Base-by-base conservation (phyloP, 2,113 vertebrate species). In the Mesembrinibis cayennensis region DNA sequence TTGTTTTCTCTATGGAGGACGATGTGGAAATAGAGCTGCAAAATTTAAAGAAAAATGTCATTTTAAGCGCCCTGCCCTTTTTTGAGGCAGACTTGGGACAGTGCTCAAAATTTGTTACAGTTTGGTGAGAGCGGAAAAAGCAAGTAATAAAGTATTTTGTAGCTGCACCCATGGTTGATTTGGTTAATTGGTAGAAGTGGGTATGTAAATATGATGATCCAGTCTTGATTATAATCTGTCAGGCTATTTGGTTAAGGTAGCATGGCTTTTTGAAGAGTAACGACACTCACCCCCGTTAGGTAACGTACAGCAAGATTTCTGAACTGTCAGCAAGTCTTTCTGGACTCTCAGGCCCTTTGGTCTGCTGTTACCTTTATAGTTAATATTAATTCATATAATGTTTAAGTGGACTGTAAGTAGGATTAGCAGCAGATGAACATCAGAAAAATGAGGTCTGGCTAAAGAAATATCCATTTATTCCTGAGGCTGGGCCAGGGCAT, bases 281-380 rank as follows among this genome's bases (percentile, higher is more conserved):
- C 11, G 78, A 27, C 12, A 1, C 49, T 69, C 20, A 5, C 2
- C 18, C 18, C 29, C 0, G 0, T 25, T 52, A 45, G 34, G 36
- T 52, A 9, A 58, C 14, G 19, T 34, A 17, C 59, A 72, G 65
- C n/a, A 13, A 29, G 30, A 19, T 32, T 52, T 42, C 25, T 18
- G 58, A 59, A 40, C 45, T n/a, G 23, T 10, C 32, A 56, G 27
- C 10, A 19, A 19, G 34, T 22, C 70, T 44, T 52, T 13, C 7
- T 34, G 52, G 34, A 18, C 50, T 52, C 62, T 32, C 11, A 29
- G 65, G 12, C 40, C 53, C 66, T 71, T 49, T 44, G 72, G 53
- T 34, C 25, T 58, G 49, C 88, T 66, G 23, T 50, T 61, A 36
- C 38, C 30, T 47, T 65, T 27, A 9, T 10, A 44, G 17, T 73